Evolutionary conservation across 2,797 vertebrate genomes (phyloP).

Genomic region (Petrocephalus schoutedeni): DNA sequence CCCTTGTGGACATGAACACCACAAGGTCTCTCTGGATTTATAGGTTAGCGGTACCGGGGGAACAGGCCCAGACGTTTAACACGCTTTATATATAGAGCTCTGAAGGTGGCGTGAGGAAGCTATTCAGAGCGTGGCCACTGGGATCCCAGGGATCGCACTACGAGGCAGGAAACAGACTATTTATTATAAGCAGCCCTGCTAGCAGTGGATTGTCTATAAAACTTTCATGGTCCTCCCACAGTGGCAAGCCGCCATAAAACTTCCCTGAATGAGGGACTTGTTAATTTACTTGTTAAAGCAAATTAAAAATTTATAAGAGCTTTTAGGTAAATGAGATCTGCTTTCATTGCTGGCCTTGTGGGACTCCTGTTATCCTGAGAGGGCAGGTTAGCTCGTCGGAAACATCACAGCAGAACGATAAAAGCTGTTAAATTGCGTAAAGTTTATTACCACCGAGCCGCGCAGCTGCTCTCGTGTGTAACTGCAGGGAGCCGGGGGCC

Average conservation of each 20-base stretch:
- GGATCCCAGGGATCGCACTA: constrained; percentile 83
- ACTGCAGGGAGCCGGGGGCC: constrained; percentile 75
- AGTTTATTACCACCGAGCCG: constrained; percentile 80
- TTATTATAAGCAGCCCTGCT: constrained; percentile 87
- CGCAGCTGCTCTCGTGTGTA: constrained; percentile 87
- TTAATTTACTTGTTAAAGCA: constrained; percentile 99
- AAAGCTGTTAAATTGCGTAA: constrained; percentile 91
- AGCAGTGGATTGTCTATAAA: constrained; percentile 98
- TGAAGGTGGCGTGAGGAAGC: constrained; percentile 56
- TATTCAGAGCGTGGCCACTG: constrained; percentile 80
- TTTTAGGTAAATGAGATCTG: constrained; percentile 99
- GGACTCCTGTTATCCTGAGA: constrained; percentile 79
- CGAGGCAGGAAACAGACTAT: constrained; percentile 94
- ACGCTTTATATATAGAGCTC: constrained; percentile 50
- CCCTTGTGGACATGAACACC: not conserved
- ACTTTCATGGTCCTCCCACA: constrained; percentile 91
- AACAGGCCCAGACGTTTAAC: constrained; percentile 45
- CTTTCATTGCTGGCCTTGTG: constrained; percentile 87
- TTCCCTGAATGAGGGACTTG: constrained; percentile 99
- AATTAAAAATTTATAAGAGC: constrained; percentile 99
- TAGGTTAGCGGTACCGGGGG: constrained; percentile 22
- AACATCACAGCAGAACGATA: constrained; percentile 92
- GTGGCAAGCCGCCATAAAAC: constrained; percentile 97
- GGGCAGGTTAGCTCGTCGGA: constrained; percentile 82
- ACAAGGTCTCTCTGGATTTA: constrained; percentile 24